Evolutionary conservation across 2,888 invertebrate species (phyloP).

Genomic region (Tetragnatha montana): DNA sequence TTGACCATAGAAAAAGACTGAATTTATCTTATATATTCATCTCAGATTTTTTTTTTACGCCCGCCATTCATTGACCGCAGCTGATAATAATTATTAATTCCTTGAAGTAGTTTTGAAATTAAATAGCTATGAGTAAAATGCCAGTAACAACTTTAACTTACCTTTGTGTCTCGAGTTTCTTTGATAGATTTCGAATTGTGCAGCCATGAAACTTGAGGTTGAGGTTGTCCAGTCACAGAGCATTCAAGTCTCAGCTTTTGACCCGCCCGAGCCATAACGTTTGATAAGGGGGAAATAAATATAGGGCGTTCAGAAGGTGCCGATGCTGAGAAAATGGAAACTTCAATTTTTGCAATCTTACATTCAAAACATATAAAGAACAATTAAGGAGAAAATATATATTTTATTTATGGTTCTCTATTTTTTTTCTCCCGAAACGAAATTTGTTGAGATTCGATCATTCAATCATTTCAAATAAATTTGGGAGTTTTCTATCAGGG

Average conservation of each 20-base stretch:
- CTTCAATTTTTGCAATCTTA: not conserved
- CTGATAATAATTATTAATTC: too few relatives aligned
- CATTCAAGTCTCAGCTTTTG: constrained; percentile 85
- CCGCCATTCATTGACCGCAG: too few relatives aligned
- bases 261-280: constrained; percentile 85
- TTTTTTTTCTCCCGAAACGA: too few relatives aligned
- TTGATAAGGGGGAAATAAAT: constrained; percentile 81
- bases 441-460: too few relatives aligned
- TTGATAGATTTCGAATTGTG: constrained; percentile 82
- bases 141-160: constrained; percentile 73
- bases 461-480: too few relatives aligned
- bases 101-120: not conserved
- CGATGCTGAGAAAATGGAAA: constrained; percentile 78
- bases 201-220: constrained; percentile 82
- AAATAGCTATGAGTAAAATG: not conserved
- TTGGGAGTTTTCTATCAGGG: too few relatives aligned
- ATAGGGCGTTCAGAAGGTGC: constrained; percentile 81
- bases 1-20: too few relatives aligned
- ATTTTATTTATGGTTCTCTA: too few relatives aligned
- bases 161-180: constrained; percentile 81
- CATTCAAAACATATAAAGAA: too few relatives aligned
- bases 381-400: too few relatives aligned
- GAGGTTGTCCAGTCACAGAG: constrained; percentile 81
- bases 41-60: too few relatives aligned
- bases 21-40: not conserved